A percentile compares a stretch with the other conserved stretches of the same genome.
phyloP scores from a whole-genome alignment of 37 sponge, comb jelly and placozoan genomes.

The Halisarca cf. caerulea region DNA sequence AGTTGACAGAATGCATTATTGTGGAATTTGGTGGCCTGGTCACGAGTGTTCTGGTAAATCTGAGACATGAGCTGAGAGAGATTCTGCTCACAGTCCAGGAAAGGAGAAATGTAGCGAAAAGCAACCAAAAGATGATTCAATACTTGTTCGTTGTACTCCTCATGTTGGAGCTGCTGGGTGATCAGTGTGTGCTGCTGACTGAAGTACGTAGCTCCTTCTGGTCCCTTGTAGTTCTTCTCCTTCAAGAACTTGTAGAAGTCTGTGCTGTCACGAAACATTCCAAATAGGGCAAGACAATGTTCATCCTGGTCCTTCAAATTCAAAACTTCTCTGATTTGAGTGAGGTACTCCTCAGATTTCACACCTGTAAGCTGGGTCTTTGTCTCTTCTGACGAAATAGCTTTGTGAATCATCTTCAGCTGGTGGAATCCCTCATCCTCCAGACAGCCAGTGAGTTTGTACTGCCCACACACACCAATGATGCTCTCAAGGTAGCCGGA shows the following conservation, averaged over 20 bases:
- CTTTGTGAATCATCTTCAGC: constrained; percentile 44
- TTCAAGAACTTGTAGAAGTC: constrained; percentile 64
- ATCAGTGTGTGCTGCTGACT: constrained; percentile 70
- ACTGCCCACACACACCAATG: constrained; percentile 66
- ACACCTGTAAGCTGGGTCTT: constrained; percentile 48
- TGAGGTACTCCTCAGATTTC: constrained; percentile 47
- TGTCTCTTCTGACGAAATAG: constrained; percentile 19
- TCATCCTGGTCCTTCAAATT: not conserved
- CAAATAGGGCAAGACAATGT: constrained; percentile 46
- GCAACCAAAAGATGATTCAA: constrained; percentile 87
- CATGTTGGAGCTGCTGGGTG: constrained; percentile 80
- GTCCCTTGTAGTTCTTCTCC: constrained; percentile 67
- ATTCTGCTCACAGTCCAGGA: constrained; percentile 52
- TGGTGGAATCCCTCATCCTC: constrained; percentile 39
- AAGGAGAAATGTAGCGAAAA: constrained; percentile 71
- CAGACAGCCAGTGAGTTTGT: constrained; percentile 54
- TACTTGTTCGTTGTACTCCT: constrained; percentile 88
- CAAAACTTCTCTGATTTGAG: constrained; percentile 37
- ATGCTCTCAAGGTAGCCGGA: constrained; percentile 51
- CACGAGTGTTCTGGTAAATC: constrained; percentile 36
- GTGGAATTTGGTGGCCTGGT: constrained; percentile 38
- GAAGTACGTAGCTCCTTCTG: constrained; percentile 48
- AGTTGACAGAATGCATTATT: constrained; percentile 14
- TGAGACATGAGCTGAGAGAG: constrained; percentile 60
- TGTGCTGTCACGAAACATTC: constrained; percentile 52